Base-by-base conservation (phyloP, 1,140 invertebrate genomes). In the Ips typographus region DNA sequence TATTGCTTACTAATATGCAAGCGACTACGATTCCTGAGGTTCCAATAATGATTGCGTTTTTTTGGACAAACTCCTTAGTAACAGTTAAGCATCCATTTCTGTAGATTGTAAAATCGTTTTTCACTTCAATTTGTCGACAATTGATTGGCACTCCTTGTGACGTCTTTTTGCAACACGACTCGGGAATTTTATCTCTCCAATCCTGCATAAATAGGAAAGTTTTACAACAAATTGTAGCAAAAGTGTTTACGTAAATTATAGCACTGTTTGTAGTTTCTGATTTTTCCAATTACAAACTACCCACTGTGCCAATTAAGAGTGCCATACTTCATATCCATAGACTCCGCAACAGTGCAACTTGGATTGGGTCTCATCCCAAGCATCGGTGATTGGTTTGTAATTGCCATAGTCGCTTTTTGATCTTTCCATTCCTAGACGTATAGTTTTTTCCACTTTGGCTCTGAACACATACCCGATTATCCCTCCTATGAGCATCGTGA, bases 391-490 rank as follows among this genome's bases (percentile, higher is more conserved):
- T 42, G 86, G 83, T 52, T 84, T 82, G 7, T 85, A 85, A 5
- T 84, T 84, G 44, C 88, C 87, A 77, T 95, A 94, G 43, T 86
- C 82, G 2, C 85, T 85, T 74, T 95, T 86, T 1, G 91, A 87
- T 51, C 87, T 88, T 44, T 86, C 81, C 92, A 95, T 92, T 80
- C 92, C 89, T 65, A 88, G 86, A 73, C 91, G 87, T 78, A 93
- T 84, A 0, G 88, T 89, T 38, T 84, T 84, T 39, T 88, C 79
- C 7, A 94, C 88, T 78, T 93, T 90, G 71, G 89, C 89, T 56
- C 91, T 85, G 81, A 95, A 96, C 42, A 96, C 92, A 76, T 94
- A 95, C 39, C 91, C 92, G 44, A 96, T 83, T 61, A 95, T 91
- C 22, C 94, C 94, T 37, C 93, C 94, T 72, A 95, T 89, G 68